These are phyloP conservation scores for Plusia festucae DNA, from an alignment of 2,888 invertebrate species.

Conservation along the genomic window DNA sequence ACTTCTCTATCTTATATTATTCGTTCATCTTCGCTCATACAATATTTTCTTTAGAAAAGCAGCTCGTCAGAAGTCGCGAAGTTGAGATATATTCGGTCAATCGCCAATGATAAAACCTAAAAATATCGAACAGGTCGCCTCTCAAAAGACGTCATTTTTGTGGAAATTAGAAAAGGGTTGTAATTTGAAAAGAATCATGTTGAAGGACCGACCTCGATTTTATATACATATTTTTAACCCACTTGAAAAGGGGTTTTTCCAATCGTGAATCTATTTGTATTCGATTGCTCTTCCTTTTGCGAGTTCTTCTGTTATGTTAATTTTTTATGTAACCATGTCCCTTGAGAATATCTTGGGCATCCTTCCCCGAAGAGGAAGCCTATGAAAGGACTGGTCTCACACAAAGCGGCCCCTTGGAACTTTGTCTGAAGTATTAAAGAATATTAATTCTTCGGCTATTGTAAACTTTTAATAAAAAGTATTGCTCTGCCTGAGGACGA, in stretches of 20 bases:
- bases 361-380: neutral
- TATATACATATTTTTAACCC: conserved; percentile 11
- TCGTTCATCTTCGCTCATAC: neutral
- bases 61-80: conserved; percentile 19
- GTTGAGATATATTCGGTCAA: conserved; percentile 7
- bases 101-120: conserved; percentile 27
- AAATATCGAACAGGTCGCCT: conserved; percentile 17
- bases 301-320: neutral
- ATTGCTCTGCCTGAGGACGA: neutral
- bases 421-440: neutral
- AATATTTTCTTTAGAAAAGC: conserved; percentile 3
- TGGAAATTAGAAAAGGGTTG: conserved; percentile 40
- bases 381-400: neutral
- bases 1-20: neutral
- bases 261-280: neutral
- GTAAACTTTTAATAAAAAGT: neutral
- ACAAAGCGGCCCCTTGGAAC: neutral
- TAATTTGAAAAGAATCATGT: conserved; percentile 33
- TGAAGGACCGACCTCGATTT: conserved; percentile 16
- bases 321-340: neutral
- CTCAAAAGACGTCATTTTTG: conserved; percentile 16
- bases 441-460: neutral
- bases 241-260: neutral
- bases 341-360: neutral
- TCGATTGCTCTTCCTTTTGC: neutral